Conservation (phyloP, 2,113 vertebrate genomes). For the Lethenteron reissneri region DNA sequence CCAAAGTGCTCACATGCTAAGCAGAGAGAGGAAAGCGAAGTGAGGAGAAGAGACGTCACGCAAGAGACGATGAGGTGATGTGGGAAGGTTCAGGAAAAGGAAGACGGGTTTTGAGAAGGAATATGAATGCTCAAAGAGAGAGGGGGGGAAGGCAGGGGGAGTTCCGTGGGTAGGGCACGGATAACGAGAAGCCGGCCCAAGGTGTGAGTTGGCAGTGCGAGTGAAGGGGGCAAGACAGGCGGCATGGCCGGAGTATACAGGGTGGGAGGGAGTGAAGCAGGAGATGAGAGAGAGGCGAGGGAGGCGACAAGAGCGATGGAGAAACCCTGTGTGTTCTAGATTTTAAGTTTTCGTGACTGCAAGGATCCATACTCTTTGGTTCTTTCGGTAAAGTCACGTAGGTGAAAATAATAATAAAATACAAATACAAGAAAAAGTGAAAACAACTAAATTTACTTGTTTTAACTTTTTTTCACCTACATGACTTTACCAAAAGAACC, state of each 20-base stretch:
- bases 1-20: no score
- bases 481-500: no score
- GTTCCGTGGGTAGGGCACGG: no score
- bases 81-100: neutral
- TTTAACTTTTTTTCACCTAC: no score
- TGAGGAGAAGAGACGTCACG: neutral
- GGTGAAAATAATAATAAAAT: no score
- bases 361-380: neutral
- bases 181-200: neutral
- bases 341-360: neutral
- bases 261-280: neutral
- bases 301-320: neutral
- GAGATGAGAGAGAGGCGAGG: neutral
- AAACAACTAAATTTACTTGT: no score
- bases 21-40: neutral
- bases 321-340: conserved; percentile 6
- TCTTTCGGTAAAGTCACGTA: neutral
- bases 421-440: no score
- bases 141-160: neutral
- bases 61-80: neutral
- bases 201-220: neutral
- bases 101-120: neutral
- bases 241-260: neutral
- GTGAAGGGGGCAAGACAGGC: neutral
- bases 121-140: neutral